phyloP scores from a whole-genome alignment of 2,797 vertebrate species.

The Rhinogobio ventralis region DNA sequence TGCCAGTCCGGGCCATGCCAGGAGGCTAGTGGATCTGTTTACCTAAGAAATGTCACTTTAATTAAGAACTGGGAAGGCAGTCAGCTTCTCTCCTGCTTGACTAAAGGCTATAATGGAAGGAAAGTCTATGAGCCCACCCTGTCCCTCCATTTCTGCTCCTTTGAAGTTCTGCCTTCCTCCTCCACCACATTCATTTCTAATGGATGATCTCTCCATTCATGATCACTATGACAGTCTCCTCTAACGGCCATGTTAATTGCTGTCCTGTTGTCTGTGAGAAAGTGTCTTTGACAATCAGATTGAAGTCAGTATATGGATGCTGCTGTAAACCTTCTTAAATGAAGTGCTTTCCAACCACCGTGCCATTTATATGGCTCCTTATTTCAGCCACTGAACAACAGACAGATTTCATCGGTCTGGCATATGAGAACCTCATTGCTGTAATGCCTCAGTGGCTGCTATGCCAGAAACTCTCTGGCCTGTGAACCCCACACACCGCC shows the following conservation, averaged over 20 bases:
- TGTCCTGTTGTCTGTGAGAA: conserved; percentile 26
- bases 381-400: conserved; percentile 37
- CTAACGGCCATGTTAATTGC: conserved; percentile 41
- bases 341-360: conserved; percentile 39
- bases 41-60: conserved; percentile 77
- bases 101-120: conserved; percentile 69
- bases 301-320: conserved; percentile 26
- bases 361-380: conserved; percentile 29
- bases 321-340: conserved; percentile 37
- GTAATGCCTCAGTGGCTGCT: conserved; percentile 43
- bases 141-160: conserved; percentile 40
- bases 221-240: conserved; percentile 24
- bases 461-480: conserved; percentile 46
- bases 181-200: conserved; percentile 42
- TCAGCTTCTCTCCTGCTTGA: conserved; percentile 68
- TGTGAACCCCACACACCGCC: conserved; percentile 46
- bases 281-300: conserved; percentile 40
- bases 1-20: conserved; percentile 62
- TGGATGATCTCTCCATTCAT: conserved; percentile 12
- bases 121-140: conserved; percentile 50
- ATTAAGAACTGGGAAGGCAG: conserved; percentile 70
- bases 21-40: conserved; percentile 72
- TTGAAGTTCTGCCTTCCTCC: conserved; percentile 50
- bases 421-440: conserved; percentile 49
- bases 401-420: conserved; percentile 45